A percentile compares a stretch with the other conserved stretches of the same genome.
These are phyloP conservation scores for Catocala sponsa DNA, from an alignment of 2,888 invertebrate genomes.

Conservation along the genomic window DNA sequence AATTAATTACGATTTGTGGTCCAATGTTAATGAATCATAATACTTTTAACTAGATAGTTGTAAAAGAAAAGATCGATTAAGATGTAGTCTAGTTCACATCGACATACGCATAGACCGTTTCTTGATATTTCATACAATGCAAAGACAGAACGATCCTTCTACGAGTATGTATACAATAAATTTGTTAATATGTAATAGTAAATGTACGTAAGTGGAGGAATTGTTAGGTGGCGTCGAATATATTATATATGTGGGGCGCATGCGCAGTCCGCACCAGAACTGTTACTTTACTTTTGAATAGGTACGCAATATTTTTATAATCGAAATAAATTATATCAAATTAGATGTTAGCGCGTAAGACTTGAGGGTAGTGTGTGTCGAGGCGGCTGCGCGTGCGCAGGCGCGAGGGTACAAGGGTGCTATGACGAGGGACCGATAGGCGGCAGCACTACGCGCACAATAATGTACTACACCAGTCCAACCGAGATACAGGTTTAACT, in stretches of 20 bases:
- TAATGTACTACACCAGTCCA: constrained; percentile 55
- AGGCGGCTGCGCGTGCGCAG: constrained; percentile 56
- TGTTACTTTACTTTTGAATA: constrained; percentile 32
- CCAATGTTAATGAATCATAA: constrained; percentile 87
- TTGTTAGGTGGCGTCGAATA: constrained; percentile 43
- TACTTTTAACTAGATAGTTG: constrained; percentile 83
- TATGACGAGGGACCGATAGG: constrained; percentile 71
- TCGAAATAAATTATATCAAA: constrained; percentile 69
- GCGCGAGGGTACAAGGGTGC: constrained; percentile 67
- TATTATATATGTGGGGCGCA: constrained; percentile 45
- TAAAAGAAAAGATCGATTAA: constrained; percentile 72
- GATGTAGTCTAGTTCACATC: constrained; percentile 73
- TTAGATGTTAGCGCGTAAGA: constrained; percentile 63
- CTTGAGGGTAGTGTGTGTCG: constrained; percentile 22
- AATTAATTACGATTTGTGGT: constrained; percentile 87
- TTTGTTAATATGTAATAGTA: constrained; percentile 41
- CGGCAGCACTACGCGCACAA: constrained; percentile 40
- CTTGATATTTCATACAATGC: constrained; percentile 54
- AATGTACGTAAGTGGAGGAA: constrained; percentile 47
- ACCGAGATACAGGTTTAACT: constrained; percentile 59
- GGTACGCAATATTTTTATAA: constrained; percentile 76
- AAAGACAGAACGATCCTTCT: constrained; percentile 57
- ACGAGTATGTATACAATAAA: constrained; percentile 54
- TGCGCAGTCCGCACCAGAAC: constrained; percentile 44
- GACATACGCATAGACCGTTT: constrained; percentile 44